Evolutionary conservation across 2,113 vertebrate genomes (phyloP).

Genomic region (Pseudois nayaur): DNA sequence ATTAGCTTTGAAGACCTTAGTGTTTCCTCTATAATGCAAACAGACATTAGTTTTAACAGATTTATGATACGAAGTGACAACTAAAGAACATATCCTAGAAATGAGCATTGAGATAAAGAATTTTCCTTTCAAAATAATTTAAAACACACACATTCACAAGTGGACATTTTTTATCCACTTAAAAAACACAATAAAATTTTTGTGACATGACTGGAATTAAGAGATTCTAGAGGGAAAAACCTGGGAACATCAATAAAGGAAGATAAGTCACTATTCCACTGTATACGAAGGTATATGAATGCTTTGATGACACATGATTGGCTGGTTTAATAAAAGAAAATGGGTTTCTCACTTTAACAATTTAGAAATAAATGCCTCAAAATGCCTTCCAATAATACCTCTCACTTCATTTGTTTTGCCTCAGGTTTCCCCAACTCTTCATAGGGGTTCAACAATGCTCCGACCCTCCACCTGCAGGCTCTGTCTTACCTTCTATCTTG

Average conservation of each 20-base stretch:
- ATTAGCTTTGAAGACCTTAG: conserved; percentile 13
- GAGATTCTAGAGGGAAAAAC: neutral
- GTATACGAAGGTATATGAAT: neutral
- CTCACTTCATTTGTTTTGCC: neutral
- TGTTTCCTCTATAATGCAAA: neutral
- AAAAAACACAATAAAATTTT: neutral
- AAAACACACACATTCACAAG: neutral
- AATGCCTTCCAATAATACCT: neutral
- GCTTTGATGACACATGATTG: neutral
- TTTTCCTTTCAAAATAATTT: neutral
- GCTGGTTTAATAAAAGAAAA: neutral
- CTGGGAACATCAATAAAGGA: neutral
- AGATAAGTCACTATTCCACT: neutral
- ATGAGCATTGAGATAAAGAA: neutral
- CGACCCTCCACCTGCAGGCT: neutral
- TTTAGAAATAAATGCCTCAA: neutral
- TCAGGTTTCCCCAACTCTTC: neutral
- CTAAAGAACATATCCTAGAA: neutral
- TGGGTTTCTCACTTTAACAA: neutral
- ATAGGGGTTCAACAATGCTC: neutral
- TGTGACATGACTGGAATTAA: neutral
- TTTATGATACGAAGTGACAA: neutral
- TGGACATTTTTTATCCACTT: neutral
- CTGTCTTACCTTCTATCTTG: neutral
- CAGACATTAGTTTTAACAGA: neutral